A percentile compares a stretch with the other conserved stretches of the same genome.
These are phyloP conservation scores for Antheraea assamensis DNA, from an alignment of 2,888 invertebrate genomes.

Conservation along the genomic window DNA sequence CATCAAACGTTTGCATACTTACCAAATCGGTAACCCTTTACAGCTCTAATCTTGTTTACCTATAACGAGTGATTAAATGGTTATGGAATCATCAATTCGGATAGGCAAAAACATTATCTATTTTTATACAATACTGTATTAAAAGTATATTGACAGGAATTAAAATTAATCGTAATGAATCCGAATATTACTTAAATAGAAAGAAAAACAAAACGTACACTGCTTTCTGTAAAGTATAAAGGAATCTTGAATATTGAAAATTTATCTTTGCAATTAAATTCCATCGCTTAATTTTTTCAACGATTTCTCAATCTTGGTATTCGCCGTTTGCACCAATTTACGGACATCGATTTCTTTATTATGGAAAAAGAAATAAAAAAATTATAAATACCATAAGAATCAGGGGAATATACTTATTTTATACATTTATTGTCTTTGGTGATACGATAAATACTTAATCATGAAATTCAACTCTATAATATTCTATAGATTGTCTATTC, in stretches of 20 bases:
- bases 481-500: neutral
- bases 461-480: neutral
- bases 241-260: constrained; percentile 22
- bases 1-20: constrained; percentile 32
- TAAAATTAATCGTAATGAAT: constrained; percentile 9
- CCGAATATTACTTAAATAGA: constrained; percentile 27
- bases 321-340: constrained; percentile 57
- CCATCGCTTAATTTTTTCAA: constrained; percentile 53
- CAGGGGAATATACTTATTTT: neutral
- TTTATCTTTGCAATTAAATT: constrained; percentile 9
- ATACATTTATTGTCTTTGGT: neutral
- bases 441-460: neutral
- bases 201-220: constrained; percentile 49
- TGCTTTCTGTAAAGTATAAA: constrained; percentile 33
- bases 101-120: neutral
- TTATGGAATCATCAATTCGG: constrained; percentile 21
- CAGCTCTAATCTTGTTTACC: constrained; percentile 72
- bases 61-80: constrained; percentile 50
- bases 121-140: neutral
- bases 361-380: neutral
- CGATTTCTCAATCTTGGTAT: constrained; percentile 53
- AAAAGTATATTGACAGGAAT: neutral
- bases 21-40: constrained; percentile 30
- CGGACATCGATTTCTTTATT: constrained; percentile 37
- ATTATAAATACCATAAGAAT: neutral